phyloP scores from a whole-genome alignment of 2,113 vertebrate species.

The Stigmatopora nigra region DNA sequence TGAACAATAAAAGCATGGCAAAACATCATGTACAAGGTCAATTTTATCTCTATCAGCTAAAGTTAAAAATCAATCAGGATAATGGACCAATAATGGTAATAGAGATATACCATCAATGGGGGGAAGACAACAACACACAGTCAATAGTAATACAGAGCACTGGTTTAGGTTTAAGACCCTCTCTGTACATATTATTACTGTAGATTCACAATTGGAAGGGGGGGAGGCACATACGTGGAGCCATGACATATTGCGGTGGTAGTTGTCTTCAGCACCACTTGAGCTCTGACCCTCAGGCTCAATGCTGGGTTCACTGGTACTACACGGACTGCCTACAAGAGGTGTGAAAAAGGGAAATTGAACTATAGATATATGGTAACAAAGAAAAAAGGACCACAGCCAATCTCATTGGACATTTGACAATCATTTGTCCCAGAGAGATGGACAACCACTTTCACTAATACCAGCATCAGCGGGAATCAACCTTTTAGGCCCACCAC shows the following conservation, averaged over 20 bases:
- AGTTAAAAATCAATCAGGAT: no score
- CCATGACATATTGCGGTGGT: slow-evolving; percentile 97
- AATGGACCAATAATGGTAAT: no score
- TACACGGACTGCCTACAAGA: slow-evolving; percentile 86
- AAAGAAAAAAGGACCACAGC: neutral
- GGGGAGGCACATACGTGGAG: slow-evolving; percentile 80
- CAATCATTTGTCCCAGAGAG: neutral
- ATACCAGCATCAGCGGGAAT: no score
- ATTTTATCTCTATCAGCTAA: no score
- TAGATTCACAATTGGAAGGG: neutral
- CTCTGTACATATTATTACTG: neutral
- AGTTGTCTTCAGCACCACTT: slow-evolving; percentile 86
- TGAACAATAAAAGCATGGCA: no score
- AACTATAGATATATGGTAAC: neutral
- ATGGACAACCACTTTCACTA: no score
- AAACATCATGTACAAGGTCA: no score
- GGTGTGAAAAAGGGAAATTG: slow-evolving; percentile 7
- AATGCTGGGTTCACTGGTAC: slow-evolving; percentile 95
- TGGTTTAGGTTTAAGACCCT: no score
- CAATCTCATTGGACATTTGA: neutral
- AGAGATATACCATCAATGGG: no score
- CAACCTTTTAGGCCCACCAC: no score
- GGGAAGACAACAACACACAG: no score
- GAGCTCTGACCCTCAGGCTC: slow-evolving; percentile 87
- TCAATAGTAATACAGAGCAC: no score